Evolutionary conservation across 2,113 vertebrate genomes (phyloP).

Genomic region (Isichthys henryi): DNA sequence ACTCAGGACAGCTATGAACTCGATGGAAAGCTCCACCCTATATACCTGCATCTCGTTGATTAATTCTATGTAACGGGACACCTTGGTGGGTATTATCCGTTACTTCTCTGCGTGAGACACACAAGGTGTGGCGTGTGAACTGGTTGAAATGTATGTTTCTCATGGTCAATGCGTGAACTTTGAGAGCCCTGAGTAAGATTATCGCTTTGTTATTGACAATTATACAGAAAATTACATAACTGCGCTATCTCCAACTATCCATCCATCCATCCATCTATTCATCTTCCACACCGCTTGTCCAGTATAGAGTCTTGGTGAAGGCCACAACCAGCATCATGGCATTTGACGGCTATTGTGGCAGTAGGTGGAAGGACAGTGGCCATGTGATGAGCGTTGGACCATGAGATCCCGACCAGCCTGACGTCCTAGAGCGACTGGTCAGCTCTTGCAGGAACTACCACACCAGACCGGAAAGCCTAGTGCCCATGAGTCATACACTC

Average conservation of each 20-base stretch:
- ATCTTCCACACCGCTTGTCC: background rate
- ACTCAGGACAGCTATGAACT: background rate
- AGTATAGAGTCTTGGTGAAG: background rate
- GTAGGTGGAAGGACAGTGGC: background rate
- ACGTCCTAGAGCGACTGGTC: background rate
- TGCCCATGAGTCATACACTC: background rate
- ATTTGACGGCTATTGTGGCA: background rate
- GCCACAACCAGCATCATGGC: background rate
- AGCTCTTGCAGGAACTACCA: background rate
- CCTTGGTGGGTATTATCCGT: background rate
- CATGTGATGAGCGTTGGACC: constrained; percentile 8
- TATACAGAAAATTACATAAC: background rate
- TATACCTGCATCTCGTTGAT: background rate
- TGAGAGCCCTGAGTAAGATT: background rate
- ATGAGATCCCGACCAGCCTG: background rate
- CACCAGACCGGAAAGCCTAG: background rate
- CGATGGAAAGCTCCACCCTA: background rate
- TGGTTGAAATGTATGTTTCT: background rate
- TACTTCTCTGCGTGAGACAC: background rate
- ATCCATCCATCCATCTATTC: background rate
- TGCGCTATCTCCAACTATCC: background rate
- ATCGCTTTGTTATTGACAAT: background rate
- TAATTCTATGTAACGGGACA: background rate
- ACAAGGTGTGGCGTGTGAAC: background rate
- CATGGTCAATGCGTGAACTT: background rate